A percentile compares a stretch with the other conserved stretches of the same genome.
Conservation (phyloP, 2,888 invertebrate species). For the Urechis unicinctus region DNA sequence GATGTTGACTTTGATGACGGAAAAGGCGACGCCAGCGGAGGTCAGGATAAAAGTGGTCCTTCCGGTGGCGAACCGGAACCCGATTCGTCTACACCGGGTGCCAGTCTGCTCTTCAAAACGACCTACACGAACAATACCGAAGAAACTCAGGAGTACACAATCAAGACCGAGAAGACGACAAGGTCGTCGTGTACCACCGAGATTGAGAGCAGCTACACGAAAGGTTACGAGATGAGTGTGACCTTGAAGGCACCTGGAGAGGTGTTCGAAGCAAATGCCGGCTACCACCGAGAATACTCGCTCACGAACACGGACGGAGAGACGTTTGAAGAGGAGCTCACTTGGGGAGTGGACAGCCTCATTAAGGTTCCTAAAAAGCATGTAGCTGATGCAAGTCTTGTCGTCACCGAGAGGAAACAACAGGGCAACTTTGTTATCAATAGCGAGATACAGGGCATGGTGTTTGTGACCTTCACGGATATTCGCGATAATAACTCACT, state of each 20-base stretch:
- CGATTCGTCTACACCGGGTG: conserved; percentile 4
- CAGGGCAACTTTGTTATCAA: conserved; percentile 35
- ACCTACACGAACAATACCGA: conserved; percentile 26
- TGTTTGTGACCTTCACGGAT: conserved; percentile 22
- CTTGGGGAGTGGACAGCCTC: conserved; percentile 48
- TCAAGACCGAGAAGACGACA: conserved; percentile 25
- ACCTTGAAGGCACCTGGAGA: conserved; percentile 48
- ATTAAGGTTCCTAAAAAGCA: conserved; percentile 30
- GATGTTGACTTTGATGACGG: too few relatives aligned
- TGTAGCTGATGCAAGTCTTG: conserved; percentile 42
- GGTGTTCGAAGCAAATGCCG: conserved; percentile 47
- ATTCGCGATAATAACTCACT: conserved; percentile 21
- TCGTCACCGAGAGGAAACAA: conserved; percentile 39
- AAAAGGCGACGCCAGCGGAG: neutral
- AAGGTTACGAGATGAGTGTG: conserved; percentile 44
- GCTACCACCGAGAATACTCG: conserved; percentile 46
- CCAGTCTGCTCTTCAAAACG: conserved; percentile 24
- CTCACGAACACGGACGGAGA: conserved; percentile 45
- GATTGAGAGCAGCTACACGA: conserved; percentile 24
- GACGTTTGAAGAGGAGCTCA: conserved; percentile 39
- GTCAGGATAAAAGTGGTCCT: neutral
- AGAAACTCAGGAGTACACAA: conserved; percentile 22
- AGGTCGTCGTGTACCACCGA: conserved; percentile 18
- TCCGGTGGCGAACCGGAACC: neutral
- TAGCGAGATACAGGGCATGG: conserved; percentile 21